A percentile compares a stretch with the other conserved stretches of the same genome.
These are phyloP conservation scores for Lasiommata megera DNA, from an alignment of 2,888 invertebrate genomes.

Conservation along the genomic window DNA sequence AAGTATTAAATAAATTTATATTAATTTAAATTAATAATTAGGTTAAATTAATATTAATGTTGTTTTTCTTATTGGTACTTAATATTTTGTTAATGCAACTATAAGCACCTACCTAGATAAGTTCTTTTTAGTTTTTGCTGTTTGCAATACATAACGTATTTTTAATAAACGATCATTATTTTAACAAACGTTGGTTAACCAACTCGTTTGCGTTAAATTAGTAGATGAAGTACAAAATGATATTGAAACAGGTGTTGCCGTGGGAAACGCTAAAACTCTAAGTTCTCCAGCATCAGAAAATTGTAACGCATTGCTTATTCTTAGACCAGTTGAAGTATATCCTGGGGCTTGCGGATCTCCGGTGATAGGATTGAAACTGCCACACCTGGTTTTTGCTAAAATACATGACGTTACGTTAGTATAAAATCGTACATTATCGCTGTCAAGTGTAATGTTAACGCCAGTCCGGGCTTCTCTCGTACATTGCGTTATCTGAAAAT, in stretches of 20 bases:
- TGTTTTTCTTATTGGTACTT: too few species aligned
- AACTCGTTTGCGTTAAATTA: constrained; percentile 77
- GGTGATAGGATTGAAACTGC: constrained; percentile 83
- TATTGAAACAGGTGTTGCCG: constrained; percentile 69
- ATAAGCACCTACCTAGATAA: too few species aligned
- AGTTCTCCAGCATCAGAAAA: constrained; percentile 79
- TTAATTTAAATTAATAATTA: too few species aligned
- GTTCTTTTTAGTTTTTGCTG: too few species aligned
- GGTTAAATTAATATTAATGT: too few species aligned
- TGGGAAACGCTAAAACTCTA: constrained; percentile 77
- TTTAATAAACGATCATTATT: not conserved
- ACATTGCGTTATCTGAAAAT: constrained; percentile 73
- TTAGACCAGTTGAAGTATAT: constrained; percentile 56
- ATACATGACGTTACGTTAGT: constrained; percentile 85
- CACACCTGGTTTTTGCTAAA: constrained; percentile 83
- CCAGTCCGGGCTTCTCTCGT: constrained; percentile 76
- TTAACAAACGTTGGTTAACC: constrained; percentile 70
- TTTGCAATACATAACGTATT: too few species aligned
- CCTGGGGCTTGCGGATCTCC: constrained; percentile 82
- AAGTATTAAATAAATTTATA: too few species aligned
- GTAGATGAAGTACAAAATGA: constrained; percentile 76
- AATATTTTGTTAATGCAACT: too few species aligned
- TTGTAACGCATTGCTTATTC: constrained; percentile 80
- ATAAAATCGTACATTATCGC: constrained; percentile 77
- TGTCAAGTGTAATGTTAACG: constrained; percentile 69